phyloP scores from a whole-genome alignment of 2,113 vertebrate species.

The Panurus biarmicus region DNA sequence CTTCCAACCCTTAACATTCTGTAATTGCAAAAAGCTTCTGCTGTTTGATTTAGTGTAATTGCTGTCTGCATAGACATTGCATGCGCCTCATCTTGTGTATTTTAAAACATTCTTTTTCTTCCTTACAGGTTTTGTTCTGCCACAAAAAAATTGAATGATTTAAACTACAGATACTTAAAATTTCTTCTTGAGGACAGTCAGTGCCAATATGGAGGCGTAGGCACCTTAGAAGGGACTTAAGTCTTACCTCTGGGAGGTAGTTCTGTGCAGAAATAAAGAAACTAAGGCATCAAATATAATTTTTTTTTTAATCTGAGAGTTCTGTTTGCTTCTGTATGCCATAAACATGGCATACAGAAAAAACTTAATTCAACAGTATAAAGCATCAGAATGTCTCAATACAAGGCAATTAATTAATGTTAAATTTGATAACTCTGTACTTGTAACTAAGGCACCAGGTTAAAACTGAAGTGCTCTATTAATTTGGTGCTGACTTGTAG shows the following conservation, averaged over 20 bases:
- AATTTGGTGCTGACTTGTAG: background rate
- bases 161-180: background rate
- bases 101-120: background rate
- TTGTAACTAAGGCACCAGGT: slow-evolving; percentile 30
- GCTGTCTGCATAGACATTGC: background rate
- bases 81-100: background rate
- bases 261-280: slow-evolving; percentile 70
- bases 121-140: slow-evolving; percentile 15
- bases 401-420: background rate
- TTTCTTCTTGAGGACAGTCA: slow-evolving; percentile 49
- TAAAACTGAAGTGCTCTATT: background rate
- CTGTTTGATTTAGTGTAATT: background rate
- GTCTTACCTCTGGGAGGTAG: slow-evolving; percentile 75
- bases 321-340: slow-evolving; percentile 27
- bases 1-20: background rate
- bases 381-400: background rate
- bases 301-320: background rate
- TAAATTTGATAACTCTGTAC: background rate
- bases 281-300: background rate
- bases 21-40: background rate
- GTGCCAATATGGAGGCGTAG: slow-evolving; percentile 69
- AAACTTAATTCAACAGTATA: background rate
- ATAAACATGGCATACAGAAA: slow-evolving; percentile 14
- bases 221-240: slow-evolving; percentile 61
- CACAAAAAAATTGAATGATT: background rate